phyloP scores from a whole-genome alignment of 2,113 vertebrate species.

The Sinocyclocheilus anshuiensis region DNA sequence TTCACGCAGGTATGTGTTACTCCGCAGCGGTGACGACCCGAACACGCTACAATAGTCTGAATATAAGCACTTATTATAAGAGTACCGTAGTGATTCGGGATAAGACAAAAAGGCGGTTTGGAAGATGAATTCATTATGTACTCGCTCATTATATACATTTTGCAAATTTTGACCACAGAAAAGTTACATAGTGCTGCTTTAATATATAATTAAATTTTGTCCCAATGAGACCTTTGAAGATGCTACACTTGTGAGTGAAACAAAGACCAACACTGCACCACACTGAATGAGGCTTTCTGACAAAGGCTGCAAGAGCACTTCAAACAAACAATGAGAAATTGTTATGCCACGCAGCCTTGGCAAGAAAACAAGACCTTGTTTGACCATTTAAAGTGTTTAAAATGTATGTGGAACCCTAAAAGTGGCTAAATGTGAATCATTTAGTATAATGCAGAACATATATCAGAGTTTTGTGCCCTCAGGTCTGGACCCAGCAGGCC shows the following conservation, averaged over 20 bases:
- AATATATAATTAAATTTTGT: not conserved
- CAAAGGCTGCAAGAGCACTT: constrained; percentile 7
- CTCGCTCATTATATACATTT: too few species aligned
- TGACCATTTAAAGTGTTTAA: not conserved
- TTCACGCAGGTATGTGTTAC: too few species aligned
- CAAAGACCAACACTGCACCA: constrained; percentile 17
- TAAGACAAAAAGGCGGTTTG: too few species aligned
- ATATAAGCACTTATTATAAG: too few species aligned
- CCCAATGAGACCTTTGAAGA: not conserved
- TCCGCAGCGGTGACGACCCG: too few species aligned
- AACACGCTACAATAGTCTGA: too few species aligned
- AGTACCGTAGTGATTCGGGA: too few species aligned
- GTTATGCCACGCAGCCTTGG: not conserved
- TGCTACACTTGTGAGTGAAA: constrained; percentile 8
- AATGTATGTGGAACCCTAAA: not conserved
- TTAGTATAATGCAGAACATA: not conserved
- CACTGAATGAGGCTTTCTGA: constrained; percentile 52
- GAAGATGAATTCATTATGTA: too few species aligned
- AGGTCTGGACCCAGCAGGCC: constrained; percentile 93
- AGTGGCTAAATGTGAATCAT: not conserved
- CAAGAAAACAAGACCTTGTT: not conserved
- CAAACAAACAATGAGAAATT: constrained; percentile 48
- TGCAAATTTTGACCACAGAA: too few species aligned
- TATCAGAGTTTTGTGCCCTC: constrained; percentile 4
- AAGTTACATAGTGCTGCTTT: too few species aligned